Conservation (phyloP, 2,113 vertebrate species). For the Agapornis roseicollis region DNA sequence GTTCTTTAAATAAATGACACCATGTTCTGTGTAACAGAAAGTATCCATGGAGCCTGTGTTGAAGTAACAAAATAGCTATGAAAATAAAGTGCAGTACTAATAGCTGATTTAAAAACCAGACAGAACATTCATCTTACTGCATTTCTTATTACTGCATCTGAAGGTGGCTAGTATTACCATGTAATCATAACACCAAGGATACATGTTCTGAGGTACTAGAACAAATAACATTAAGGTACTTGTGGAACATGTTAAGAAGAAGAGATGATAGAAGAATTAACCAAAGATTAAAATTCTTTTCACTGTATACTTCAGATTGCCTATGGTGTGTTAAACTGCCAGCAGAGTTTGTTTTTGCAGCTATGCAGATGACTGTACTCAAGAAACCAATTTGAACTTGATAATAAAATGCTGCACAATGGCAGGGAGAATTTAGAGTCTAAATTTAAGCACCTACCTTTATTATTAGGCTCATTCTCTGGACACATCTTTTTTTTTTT, state of each 20-base stretch:
- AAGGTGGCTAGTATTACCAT: background rate
- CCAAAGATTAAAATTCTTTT: background rate
- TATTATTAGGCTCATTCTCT: background rate
- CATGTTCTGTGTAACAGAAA: background rate
- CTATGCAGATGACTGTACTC: background rate
- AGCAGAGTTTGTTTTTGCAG: background rate
- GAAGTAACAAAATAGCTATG: background rate
- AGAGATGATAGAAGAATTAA: background rate
- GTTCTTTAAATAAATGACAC: background rate
- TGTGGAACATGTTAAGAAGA: background rate
- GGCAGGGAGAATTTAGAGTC: background rate
- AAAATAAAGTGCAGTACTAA: background rate
- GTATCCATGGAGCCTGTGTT: background rate
- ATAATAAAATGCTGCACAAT: background rate
- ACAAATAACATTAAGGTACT: background rate
- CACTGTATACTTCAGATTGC: background rate
- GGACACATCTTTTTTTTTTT: background rate
- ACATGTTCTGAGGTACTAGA: background rate
- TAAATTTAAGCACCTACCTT: background rate
- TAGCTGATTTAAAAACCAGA: background rate
- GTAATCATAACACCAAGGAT: background rate
- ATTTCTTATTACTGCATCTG: background rate
- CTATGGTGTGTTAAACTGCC: background rate
- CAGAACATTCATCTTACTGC: background rate
- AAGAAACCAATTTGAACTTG: background rate